Evolutionary conservation across 2,797 vertebrate species (phyloP), one percentile per base, ranked within the genome.

Genomic region (Lepilemur ruficaudatus): DNA sequence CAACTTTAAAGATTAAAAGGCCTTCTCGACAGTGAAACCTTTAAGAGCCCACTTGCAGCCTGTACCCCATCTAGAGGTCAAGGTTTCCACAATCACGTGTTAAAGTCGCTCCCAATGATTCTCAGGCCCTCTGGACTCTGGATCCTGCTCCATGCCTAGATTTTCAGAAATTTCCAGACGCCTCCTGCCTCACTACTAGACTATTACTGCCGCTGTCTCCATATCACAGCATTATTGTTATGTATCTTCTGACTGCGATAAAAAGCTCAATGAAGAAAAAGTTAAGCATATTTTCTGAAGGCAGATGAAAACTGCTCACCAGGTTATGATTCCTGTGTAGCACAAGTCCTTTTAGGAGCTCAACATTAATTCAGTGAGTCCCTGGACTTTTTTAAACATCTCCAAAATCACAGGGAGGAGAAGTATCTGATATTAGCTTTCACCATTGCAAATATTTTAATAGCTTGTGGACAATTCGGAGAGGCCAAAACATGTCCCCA

Each of bases 241-340:
- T 2, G 10, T 28, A 43, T 32, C 76, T 81, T 93, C 57, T 85
- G 55, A 91, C 15, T 35, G 4, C 17, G 55, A 70, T 35, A 48
- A 92, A 92, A 67, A 94, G 18, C 48, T 50, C 22, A 35, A 12
- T 63, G 69, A 82, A 78, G 67, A 78, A 95, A 61, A 93, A 94
- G 15, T n/a, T 32, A 79, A 17, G 17, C 30, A 14, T 32, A 32
- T 67, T 72, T 87, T 80, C 35, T 79, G 22, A 95, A 82, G 50
- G 50, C 78, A 86, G 1, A 50, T 91, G 3, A 46, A 95, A 95
- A 50, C 82, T 52, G n/a, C 48, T 94, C 85, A 59, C 7, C 41
- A 52, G 41, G 46, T 83, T 76, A 67, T 11, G 5, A n/a, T 61
- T 75, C 11, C 3, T 72, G 35, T 61, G 28, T 48, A 86, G 41